Percentiles rank a stretch among this genome's conserved stretches.
Conservation (phyloP, 2,113 vertebrate genomes). For the Sphaerodactylus townsendi region DNA sequence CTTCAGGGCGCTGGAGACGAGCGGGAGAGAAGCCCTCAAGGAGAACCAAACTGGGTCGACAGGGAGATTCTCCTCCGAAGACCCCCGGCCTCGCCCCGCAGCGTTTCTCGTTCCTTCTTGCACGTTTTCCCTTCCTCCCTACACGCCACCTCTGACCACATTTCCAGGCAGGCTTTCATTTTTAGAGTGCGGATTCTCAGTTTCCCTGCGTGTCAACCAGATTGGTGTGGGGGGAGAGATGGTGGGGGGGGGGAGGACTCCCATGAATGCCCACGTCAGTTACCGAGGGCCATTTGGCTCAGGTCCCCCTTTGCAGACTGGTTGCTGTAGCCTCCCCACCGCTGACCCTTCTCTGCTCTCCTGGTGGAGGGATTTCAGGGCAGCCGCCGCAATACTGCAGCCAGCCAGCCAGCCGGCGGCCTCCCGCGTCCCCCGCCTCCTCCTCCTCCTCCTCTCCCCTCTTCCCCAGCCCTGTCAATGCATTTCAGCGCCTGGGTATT, state of each 20-base stretch:
- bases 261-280: not conserved
- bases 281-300: not conserved
- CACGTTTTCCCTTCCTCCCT: not conserved
- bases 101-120: accelerated
- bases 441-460: not conserved
- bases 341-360: not conserved
- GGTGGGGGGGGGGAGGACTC: too few species aligned
- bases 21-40: not conserved
- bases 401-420: too few species aligned
- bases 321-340: not conserved
- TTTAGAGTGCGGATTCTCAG: not conserved
- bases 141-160: not conserved
- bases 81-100: not conserved
- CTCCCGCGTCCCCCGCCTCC: slow-evolving; percentile 22
- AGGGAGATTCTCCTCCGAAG: slow-evolving; percentile 5
- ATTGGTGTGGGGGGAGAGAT: too few species aligned
- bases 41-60: not conserved
- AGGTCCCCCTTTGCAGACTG: not conserved
- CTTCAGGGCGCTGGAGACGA: not conserved
- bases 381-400: slow-evolving; percentile 7
- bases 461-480: slow-evolving; percentile 19
- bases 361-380: slow-evolving; percentile 27
- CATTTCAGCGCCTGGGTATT: slow-evolving; percentile 41
- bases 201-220: not conserved
- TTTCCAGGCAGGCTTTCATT: not conserved